Conservation (phyloP, 1,140 invertebrate genomes). For the Myzus persicae region DNA sequence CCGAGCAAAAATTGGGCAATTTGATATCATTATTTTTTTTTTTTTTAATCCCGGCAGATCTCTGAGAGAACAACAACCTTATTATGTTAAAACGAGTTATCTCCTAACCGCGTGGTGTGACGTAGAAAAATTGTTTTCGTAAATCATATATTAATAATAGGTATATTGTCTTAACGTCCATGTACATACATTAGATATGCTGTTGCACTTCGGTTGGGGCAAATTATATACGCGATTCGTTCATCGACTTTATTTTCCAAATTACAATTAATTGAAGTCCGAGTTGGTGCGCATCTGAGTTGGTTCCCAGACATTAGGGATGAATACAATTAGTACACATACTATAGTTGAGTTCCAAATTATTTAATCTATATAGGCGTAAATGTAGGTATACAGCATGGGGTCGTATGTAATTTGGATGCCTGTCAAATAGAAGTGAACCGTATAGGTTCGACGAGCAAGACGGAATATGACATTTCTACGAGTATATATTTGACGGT, state of each 20-base stretch:
- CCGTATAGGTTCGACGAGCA: too few species aligned
- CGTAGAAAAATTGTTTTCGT: neutral
- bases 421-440: too few species aligned
- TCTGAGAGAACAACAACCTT: neutral
- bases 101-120: neutral
- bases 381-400: too few species aligned
- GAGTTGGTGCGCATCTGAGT: too few species aligned
- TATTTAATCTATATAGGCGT: too few species aligned
- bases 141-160: neutral
- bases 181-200: too few species aligned
- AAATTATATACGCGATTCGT: neutral
- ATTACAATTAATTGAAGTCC: neutral
- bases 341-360: too few species aligned
- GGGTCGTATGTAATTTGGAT: too few species aligned
- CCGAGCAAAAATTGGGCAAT: neutral
- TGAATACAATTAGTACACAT: too few species aligned
- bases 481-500: too few species aligned
- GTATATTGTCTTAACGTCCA: neutral
- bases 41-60: neutral
- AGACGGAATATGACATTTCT: too few species aligned
- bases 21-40: neutral
- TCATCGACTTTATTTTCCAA: neutral
- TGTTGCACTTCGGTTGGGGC: neutral
- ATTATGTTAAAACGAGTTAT: neutral
- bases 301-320: neutral